These are phyloP conservation scores for Amphiprion clarkii DNA, from an alignment of 2,797 vertebrate genomes.

Conservation along the genomic window DNA sequence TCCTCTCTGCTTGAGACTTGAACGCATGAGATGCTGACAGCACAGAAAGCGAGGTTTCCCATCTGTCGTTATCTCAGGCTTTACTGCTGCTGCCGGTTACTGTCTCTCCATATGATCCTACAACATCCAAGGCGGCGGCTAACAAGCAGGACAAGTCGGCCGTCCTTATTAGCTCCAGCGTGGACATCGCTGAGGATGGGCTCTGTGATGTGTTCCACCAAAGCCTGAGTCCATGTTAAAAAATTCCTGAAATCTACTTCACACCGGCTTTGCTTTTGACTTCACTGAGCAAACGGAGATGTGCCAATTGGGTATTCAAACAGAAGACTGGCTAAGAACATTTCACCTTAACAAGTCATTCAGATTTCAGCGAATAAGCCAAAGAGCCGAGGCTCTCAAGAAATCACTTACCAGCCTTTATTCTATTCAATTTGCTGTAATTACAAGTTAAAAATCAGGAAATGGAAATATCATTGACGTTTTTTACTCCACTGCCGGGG, in stretches of 20 bases:
- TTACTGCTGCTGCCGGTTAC: conserved; percentile 15
- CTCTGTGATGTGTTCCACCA: conserved; percentile 40
- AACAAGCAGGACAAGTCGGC: conserved; percentile 57
- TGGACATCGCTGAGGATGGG: conserved; percentile 21
- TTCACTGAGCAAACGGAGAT: conserved; percentile 32
- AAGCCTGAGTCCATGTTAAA: conserved; percentile 32
- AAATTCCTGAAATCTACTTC: conserved; percentile 35
- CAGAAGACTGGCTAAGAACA: conserved; percentile 18
- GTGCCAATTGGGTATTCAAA: conserved; percentile 46
- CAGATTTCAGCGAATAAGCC: conserved; percentile 42
- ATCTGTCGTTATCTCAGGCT: conserved; percentile 28
- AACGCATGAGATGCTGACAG: conserved; percentile 14
- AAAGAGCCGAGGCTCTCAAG: conserved; percentile 18
- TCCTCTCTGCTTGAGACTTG: neutral
- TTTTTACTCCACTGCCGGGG: conserved; percentile 29
- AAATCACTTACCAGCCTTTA: conserved; percentile 29
- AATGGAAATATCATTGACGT: conserved; percentile 18
- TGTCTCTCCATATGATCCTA: conserved; percentile 40
- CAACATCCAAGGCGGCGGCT: conserved; percentile 34
- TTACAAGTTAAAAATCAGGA: conserved; percentile 23
- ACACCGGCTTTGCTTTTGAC: conserved; percentile 21
- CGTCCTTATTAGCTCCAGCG: conserved; percentile 55
- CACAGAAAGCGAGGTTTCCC: conserved; percentile 22
- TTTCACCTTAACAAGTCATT: conserved; percentile 35
- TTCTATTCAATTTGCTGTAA: conserved; percentile 23